Evolutionary conservation across 1,140 invertebrate genomes (phyloP), one percentile per base, ranked within the genome.

Genomic region (Eubasilissa regina): DNA sequence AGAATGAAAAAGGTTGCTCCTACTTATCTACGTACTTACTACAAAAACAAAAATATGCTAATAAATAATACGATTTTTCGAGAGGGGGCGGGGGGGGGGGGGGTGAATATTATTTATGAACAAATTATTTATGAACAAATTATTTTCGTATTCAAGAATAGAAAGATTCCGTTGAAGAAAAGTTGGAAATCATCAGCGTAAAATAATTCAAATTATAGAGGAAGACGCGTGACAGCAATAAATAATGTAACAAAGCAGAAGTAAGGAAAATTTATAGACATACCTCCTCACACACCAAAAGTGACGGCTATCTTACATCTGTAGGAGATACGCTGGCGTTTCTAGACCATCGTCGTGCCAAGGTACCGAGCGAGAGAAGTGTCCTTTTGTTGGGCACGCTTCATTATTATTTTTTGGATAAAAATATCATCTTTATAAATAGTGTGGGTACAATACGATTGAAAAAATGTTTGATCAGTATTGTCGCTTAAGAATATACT

Each of bases 181-280:
- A 66, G 74, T 75, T 73, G 73, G 75, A 68, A 74, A 74, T 75
- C 75, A 80, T 80, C 75, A 62, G 78, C 78, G 78, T 80, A 80
- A 80, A 80, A 80, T 80, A 80, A 80, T 80, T 74, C 78, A 80
- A 80, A 76, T 80, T 80, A 80, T 58, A 75, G 73, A 70, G 78
- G 78, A 80, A 80, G 75, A 76, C 55, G 78, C 73, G 78, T 70
- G 78, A 80, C 78, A 80, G 78, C 78, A 47, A 80, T 81, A 81
- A 81, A 81, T 81, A 81, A 81, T 75, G 53, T 77, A 55, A 81
- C 75, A 77, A 81, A 77, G 73, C 75, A 77, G 75, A 81, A 81
- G 66, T 81, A 81, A 81, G 75, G 66, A 68, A 78, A 81, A 81
- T 81, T 81, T 81, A 81, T 76, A 60, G 74, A 76, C 74, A 76